Percentiles rank a stretch among this genome's conserved stretches.
phyloP scores from a whole-genome alignment of 2,888 invertebrate genomes.

The Andrena bucephala region DNA sequence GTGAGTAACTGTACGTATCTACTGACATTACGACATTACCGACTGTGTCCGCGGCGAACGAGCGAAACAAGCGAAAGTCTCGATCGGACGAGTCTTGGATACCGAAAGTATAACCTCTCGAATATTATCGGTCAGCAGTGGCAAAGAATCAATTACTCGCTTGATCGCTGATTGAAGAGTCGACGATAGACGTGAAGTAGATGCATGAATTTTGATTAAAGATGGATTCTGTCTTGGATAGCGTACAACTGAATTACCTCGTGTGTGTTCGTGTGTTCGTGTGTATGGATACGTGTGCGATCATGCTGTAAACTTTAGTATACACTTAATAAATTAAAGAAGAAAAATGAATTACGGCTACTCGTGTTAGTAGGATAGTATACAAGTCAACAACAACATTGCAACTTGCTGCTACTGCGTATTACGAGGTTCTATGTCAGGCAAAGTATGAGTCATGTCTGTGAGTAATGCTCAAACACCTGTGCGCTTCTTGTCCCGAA shows the following conservation, averaged over 20 bases:
- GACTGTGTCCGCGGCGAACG: background rate
- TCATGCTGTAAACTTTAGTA: constrained; percentile 74
- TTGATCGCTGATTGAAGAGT: constrained; percentile 83
- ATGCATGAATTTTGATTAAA: constrained; percentile 66
- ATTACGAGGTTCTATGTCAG: constrained; percentile 77
- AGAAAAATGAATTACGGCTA: constrained; percentile 54
- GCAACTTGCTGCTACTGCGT: constrained; percentile 71
- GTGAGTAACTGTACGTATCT: too few species aligned
- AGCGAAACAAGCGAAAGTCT: background rate
- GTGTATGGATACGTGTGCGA: constrained; percentile 63
- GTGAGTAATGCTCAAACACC: constrained; percentile 45
- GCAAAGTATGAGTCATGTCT: constrained; percentile 68
- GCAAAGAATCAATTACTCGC: constrained; percentile 63
- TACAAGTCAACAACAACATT: constrained; percentile 73
- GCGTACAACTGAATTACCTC: constrained; percentile 42
- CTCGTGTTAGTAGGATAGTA: constrained; percentile 70
- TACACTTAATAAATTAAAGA: constrained; percentile 59
- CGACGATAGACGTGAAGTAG: constrained; percentile 82
- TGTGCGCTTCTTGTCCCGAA: background rate
- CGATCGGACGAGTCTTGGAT: background rate
- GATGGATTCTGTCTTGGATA: constrained; percentile 66
- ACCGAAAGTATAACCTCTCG: constrained; percentile 76
- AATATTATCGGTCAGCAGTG: constrained; percentile 69
- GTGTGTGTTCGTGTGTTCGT: constrained; percentile 35
- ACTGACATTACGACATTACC: background rate